Base-by-base conservation (phyloP, 2,113 vertebrate genomes). In the Machaerirhynchus nigripectus region DNA sequence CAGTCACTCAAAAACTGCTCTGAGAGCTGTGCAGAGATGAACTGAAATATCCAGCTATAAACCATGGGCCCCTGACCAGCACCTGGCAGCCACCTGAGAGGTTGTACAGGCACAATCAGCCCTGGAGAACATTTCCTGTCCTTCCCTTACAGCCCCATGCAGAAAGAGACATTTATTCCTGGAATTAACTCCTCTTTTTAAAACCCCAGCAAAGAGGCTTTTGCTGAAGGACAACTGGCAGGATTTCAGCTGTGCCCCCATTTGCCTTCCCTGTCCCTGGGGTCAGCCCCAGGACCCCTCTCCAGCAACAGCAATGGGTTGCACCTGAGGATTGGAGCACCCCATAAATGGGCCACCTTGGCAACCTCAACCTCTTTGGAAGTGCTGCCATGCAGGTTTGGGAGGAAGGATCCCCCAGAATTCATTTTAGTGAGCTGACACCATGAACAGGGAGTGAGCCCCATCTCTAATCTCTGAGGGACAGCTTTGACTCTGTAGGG, bases 351-450 rank as follows among this genome's bases (percentile, higher is more conserved):
- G 74, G 47, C 53, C 71, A 81, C 33, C 14, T 49, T n/a, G 13
- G 27, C 18, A 22, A 1, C 11, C 7, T 16, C 0, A 15, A 1
- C 2, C 8, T n/a, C 8, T 52, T 20, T 42, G 19, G 21, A 24
- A 15, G 5, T 21, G 60, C 64, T 94, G 46, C 59, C 53, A 2
- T 39, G 60, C 6, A 44, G 76, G 22, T 47, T 4, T 56, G 37
- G 80, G 63, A 77, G 63, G 10, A 53, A 19, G 10, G 3, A 40
- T 20, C 8, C 2, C 64, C 30, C 49, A 69, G 31, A 50, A 73
- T 31, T 53, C 14, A 27, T 65, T 90, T 57, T 16, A 13, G 33
- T 60, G 76, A 80, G 53, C 24, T 76, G 49, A 57, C 19, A n/a
- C 12, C 2, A 4, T 7, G 6, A 55, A n/a, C 16, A 26, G 59